Evolutionary conservation across 2,888 invertebrate species (phyloP).

Genomic region (Nephrotoma flavescens): DNA sequence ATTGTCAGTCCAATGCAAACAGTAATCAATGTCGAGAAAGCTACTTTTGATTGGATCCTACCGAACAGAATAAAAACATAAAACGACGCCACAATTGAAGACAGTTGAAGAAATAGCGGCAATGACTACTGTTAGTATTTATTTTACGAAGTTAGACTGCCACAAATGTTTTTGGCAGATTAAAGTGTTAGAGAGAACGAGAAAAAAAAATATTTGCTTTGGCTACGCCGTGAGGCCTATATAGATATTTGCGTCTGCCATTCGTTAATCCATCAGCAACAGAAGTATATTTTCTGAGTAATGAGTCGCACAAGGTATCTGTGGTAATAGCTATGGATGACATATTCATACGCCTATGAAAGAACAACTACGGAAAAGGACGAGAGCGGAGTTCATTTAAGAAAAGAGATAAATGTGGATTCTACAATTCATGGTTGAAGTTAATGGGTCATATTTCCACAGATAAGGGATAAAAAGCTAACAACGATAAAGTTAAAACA

Average conservation of each 20-base stretch:
- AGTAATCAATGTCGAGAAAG: background rate
- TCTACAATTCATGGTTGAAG: too few species aligned
- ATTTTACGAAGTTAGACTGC: background rate
- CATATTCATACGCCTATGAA: background rate
- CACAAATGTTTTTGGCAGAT: background rate
- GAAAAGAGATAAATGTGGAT: too few species aligned
- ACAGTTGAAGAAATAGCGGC: background rate
- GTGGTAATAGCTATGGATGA: background rate
- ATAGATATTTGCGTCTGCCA: background rate
- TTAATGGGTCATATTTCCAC: too few species aligned
- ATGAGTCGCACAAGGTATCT: background rate
- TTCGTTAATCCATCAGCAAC: background rate
- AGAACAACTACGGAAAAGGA: too few species aligned
- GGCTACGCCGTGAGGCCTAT: background rate
- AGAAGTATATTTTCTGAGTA: background rate
- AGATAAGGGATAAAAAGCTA: too few species aligned
- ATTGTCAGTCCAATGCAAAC: background rate
- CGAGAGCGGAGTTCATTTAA: too few species aligned
- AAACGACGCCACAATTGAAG: background rate
- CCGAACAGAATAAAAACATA: background rate
- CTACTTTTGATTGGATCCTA: slow-evolving; percentile 1
- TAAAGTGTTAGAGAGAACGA: background rate
- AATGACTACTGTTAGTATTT: background rate
- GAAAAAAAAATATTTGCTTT: background rate
- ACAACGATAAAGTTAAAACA: too few species aligned